Evolutionary conservation across 1,140 invertebrate genomes (phyloP), one percentile per base, ranked within the genome.

Genomic region (Melitaea cinxia): DNA sequence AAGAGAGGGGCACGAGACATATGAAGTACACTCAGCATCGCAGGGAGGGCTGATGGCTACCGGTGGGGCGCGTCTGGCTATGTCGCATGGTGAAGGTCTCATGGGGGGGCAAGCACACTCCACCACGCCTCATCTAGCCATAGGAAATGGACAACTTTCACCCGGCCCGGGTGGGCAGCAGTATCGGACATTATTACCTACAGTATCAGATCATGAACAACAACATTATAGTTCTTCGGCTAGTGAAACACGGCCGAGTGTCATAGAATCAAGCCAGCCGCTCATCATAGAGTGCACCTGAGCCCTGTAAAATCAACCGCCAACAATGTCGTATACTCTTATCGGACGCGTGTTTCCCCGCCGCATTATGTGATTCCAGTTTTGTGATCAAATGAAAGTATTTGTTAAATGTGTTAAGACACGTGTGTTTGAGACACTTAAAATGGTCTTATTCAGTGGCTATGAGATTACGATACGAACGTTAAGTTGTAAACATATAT

Each of bases 281-380:
- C 95, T 96, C 90, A 96, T 96, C 73, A 96, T 97, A 74, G 95
- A 96, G 91, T 97, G 96, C 91, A 96, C 95, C 89, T 97, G 96
- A 94, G 78, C 39, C 30, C 33, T 53, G 35, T 24, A 50, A 17
- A 50, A 12, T 57, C 24, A 49, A 28, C 37, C 64, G 35, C 37
- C 50, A 37, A 49, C 66, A 54, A 35, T 52, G 61, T 50, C 57
- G 72, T 57, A 70, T 68, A 42, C 62, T 62, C 24, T 68, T 72
- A 69, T 68, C 73, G 75, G 70, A 78, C 75, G 79, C 75, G 75
- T 77, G 72, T 70, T 76, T 78, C 75, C 83, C 82, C 85, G 85
- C 87, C 80, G 83, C 78, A 77, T 62, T 62, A 72, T 84, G 84
- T 88, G 85, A 89, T 88, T 84, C 75, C 80, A 78, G 56, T 76